Evolutionary conservation across 2,888 invertebrate genomes (phyloP).

Genomic region (Ornithoptera priamus): DNA sequence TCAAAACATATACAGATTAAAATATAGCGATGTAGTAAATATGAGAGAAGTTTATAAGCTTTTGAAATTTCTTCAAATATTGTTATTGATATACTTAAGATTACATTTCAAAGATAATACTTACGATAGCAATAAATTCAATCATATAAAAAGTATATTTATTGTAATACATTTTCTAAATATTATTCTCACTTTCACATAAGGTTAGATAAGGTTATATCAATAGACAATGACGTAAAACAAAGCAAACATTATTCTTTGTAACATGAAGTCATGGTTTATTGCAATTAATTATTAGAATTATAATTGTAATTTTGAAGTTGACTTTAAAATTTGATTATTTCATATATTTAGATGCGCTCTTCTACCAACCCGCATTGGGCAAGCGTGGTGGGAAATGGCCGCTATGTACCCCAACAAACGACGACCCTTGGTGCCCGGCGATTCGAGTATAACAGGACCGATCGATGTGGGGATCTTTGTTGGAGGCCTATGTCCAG

Average conservation of each 20-base stretch:
- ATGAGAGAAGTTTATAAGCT: not conserved
- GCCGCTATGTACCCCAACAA: too few species aligned
- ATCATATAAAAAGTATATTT: not conserved
- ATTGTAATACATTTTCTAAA: slow-evolving; percentile 1
- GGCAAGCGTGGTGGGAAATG: too few species aligned
- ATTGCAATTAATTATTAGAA: not conserved
- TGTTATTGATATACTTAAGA: not conserved
- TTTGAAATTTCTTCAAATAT: not conserved
- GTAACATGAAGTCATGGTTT: not conserved
- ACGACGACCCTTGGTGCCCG: too few species aligned
- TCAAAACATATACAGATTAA: too few species aligned
- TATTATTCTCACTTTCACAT: not conserved
- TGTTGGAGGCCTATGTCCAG: too few species aligned
- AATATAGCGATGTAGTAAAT: not conserved
- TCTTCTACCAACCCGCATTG: too few species aligned
- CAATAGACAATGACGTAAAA: not conserved
- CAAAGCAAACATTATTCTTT: not conserved
- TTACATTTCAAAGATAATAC: not conserved
- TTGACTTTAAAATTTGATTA: not conserved
- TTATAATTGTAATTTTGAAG: not conserved
- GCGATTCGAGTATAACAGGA: too few species aligned
- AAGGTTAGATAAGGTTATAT: not conserved
- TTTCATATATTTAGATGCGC: not conserved
- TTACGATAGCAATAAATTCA: slow-evolving; percentile 5
- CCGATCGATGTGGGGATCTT: too few species aligned